Percentiles rank a stretch among this genome's conserved stretches.
Conservation (phyloP, 30 jellyfish, hydroid and myxozoan genomes). For the Sanderia malayensis region DNA sequence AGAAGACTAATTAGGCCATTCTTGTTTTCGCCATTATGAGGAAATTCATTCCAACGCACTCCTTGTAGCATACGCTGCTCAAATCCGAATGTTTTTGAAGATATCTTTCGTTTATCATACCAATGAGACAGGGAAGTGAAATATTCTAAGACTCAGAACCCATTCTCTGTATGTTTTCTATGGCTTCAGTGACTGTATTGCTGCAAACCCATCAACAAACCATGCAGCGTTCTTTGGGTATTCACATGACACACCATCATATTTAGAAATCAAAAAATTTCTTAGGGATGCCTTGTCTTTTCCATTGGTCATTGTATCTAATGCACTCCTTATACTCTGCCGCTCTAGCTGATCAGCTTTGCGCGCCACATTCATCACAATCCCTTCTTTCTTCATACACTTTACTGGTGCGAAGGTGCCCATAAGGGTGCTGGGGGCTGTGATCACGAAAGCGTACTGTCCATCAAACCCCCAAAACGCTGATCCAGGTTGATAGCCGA, state of each 20-base stretch:
- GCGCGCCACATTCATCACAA: too few relatives aligned
- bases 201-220: conserved; percentile 4
- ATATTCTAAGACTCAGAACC: neutral
- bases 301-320: too few relatives aligned
- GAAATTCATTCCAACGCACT: conserved; percentile 3
- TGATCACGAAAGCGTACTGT: too few relatives aligned
- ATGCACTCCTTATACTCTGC: too few relatives aligned
- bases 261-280: too few relatives aligned
- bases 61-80: conserved; percentile 4
- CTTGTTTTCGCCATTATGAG: neutral
- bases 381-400: too few relatives aligned
- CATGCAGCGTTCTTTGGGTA: conserved; percentile 3
- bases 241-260: neutral
- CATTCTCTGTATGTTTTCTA: neutral
- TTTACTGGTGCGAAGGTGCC: too few relatives aligned
- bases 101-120: neutral
- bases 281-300: neutral
- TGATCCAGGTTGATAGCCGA: too few relatives aligned
- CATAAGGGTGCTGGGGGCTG: too few relatives aligned
- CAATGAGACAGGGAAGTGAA: conserved; percentile 4
- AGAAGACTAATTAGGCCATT: neutral
- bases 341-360: too few relatives aligned
- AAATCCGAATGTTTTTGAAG: neutral
- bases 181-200: neutral
- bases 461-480: too few relatives aligned